Base-by-base conservation (phyloP, 2,113 vertebrate species). In the Xiphias gladius region DNA sequence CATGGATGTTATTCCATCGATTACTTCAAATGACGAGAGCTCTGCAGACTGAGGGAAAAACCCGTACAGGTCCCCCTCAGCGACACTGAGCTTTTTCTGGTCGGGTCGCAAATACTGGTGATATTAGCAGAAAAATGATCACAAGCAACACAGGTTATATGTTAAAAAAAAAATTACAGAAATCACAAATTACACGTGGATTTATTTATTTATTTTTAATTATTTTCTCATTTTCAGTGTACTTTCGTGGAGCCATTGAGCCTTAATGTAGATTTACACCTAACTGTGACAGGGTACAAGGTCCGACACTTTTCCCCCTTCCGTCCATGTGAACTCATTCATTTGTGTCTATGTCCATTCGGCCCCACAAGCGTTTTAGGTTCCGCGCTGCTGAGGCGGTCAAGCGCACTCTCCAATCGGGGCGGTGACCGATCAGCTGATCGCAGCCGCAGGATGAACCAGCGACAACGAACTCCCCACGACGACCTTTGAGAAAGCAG, bases 401-500 rank as follows among this genome's bases (percentile, higher is more conserved):
- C 52, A 48, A 20, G 17, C 10, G 22, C 17, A 14, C 19, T 63
- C 26, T 70, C 48, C 28, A 22, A 30, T 46, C 3, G n/a, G 19
- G 12, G n/a, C n/a, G n/a, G n/a, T n/a, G n/a, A n/a, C n/a, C n/a
- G n/a, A n/a, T 43, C 1, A 24, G 12, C 37, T 24, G 62, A 24
- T 63, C 22, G 17, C 48, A 55, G 13, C 46, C 3, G 0, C 10
- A 54, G 30, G 22, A 54, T 8, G 46, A 54, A 61, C 6, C n/a
- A 7, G 28, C 0, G 4, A 67, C 35, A 66, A 43, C 10, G 19
- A 5, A 8, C 17, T 64, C 32, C 64, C 46, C 66, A 50, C 12
- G 19, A 39, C 37, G 55, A 24, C 17, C 50, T 54, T 61, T 68
- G 11, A 8, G 41, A 73, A 81, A 86, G 79, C 46, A 35, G 46